A percentile compares a stretch with the other conserved stretches of the same genome.
These are phyloP conservation scores for Sebastes itinus DNA, from an alignment of 2,797 vertebrate species.

Conservation along the genomic window DNA sequence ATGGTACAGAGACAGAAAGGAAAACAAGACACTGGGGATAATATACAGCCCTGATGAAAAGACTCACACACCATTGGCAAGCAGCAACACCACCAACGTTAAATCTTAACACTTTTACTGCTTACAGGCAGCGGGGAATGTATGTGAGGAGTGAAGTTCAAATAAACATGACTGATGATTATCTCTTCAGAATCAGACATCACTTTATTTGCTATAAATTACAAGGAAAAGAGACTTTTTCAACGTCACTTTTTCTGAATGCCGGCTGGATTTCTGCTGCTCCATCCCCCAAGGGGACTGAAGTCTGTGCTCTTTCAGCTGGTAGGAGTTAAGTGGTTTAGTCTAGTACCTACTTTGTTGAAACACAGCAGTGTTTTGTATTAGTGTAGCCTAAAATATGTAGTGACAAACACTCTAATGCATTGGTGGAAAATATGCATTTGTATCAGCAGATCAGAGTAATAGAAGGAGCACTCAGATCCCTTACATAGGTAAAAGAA, in stretches of 20 bases:
- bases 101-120: conserved; percentile 12
- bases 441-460: background rate
- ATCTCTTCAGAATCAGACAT: background rate
- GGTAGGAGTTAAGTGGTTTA: conserved; percentile 18
- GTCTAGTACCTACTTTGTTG: background rate
- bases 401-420: background rate
- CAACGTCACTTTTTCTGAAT: background rate
- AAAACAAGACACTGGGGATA: conserved; percentile 35
- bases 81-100: conserved; percentile 12
- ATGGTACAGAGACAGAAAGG: conserved; percentile 42
- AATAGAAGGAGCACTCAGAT: background rate
- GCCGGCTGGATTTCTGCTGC: conserved; percentile 5
- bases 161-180: conserved; percentile 11
- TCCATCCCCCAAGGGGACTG: background rate
- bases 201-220: background rate
- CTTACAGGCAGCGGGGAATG: background rate
- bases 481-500: background rate
- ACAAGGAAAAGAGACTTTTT: conserved; percentile 7
- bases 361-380: background rate
- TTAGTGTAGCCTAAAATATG: background rate
- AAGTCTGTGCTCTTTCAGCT: conserved; percentile 7
- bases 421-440: background rate
- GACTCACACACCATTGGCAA: conserved; percentile 20
- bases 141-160: conserved; percentile 41
- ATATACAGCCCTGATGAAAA: conserved; percentile 40